phyloP scores from a whole-genome alignment of 2,797 vertebrate genomes.

The Gadopsis bispinosus region DNA sequence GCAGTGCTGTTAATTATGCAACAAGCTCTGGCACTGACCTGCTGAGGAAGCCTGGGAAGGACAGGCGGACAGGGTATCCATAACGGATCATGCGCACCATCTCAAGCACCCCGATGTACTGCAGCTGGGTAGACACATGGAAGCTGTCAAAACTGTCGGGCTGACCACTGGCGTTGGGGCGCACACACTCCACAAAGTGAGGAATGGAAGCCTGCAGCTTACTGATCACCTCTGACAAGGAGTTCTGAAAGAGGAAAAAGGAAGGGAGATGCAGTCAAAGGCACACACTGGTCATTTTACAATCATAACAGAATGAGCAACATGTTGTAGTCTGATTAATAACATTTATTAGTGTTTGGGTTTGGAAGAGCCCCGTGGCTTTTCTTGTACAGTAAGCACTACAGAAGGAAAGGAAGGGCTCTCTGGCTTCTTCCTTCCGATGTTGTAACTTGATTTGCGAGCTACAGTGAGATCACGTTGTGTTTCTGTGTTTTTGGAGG shows the following conservation, averaged over 20 bases:
- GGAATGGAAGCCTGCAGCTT: slow-evolving; percentile 90
- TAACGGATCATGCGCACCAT: slow-evolving; percentile 94
- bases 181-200: slow-evolving; percentile 93
- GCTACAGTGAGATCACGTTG: slow-evolving; percentile 50
- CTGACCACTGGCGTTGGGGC: slow-evolving; percentile 88
- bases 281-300: neutral
- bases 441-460: slow-evolving; percentile 30
- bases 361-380: neutral
- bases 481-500: slow-evolving; percentile 59
- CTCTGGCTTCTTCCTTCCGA: slow-evolving; percentile 34
- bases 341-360: neutral
- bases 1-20: slow-evolving; percentile 14
- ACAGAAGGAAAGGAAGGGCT: neutral
- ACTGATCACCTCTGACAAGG: slow-evolving; percentile 89
- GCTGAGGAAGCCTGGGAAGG: slow-evolving; percentile 90
- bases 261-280: slow-evolving; percentile 8
- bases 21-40: slow-evolving; percentile 84
- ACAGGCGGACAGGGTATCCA: slow-evolving; percentile 91
- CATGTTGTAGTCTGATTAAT: slow-evolving; percentile 8
- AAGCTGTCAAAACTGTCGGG: slow-evolving; percentile 91
- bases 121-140: slow-evolving; percentile 94
- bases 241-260: slow-evolving; percentile 83
- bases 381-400: neutral
- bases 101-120: slow-evolving; percentile 93
- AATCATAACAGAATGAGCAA: slow-evolving; percentile 4